Percentiles rank a stretch among this genome's conserved stretches.
Evolutionary conservation across 2,888 invertebrate genomes (phyloP).

Genomic region (Hydraecia micacea): DNA sequence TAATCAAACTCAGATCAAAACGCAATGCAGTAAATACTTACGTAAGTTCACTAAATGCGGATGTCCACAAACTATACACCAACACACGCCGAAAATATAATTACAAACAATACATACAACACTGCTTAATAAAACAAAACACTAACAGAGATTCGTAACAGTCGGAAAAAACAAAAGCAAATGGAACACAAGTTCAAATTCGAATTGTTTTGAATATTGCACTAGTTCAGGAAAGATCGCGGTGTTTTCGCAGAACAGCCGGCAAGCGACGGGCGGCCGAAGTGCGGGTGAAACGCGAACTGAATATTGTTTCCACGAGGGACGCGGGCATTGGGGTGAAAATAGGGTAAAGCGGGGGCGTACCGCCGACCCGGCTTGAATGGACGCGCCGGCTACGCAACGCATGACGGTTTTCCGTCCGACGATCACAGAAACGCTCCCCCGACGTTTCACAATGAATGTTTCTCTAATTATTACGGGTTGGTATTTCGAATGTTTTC

Average conservation of each 20-base stretch:
- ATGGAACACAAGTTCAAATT: constrained; percentile 74
- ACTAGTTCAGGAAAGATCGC: constrained; percentile 84
- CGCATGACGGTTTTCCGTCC: constrained; percentile 65
- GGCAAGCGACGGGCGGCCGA: constrained; percentile 69
- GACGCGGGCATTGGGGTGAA: constrained; percentile 76
- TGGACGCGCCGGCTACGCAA: constrained; percentile 74
- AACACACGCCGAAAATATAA: constrained; percentile 73
- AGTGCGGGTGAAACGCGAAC: constrained; percentile 77
- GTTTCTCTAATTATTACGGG: constrained; percentile 73
- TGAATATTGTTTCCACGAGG: constrained; percentile 75
- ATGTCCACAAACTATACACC: constrained; percentile 74
- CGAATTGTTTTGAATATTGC: constrained; percentile 80
- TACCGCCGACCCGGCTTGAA: constrained; percentile 68
- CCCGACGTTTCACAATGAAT: constrained; percentile 67
- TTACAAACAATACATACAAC: constrained; percentile 66
- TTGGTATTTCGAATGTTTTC: constrained; percentile 65
- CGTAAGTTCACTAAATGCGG: constrained; percentile 85
- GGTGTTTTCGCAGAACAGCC: constrained; percentile 66
- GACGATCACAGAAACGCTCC: constrained; percentile 66
- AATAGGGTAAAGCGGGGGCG: constrained; percentile 76
- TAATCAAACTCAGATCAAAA: constrained; percentile 70
- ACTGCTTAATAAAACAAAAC: constrained; percentile 68
- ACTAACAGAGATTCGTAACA: constrained; percentile 62
- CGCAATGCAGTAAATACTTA: constrained; percentile 89
- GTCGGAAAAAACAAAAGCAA: constrained; percentile 59